Base-by-base conservation (phyloP, 2,888 invertebrate species). In the Melinopterus prodromus region DNA sequence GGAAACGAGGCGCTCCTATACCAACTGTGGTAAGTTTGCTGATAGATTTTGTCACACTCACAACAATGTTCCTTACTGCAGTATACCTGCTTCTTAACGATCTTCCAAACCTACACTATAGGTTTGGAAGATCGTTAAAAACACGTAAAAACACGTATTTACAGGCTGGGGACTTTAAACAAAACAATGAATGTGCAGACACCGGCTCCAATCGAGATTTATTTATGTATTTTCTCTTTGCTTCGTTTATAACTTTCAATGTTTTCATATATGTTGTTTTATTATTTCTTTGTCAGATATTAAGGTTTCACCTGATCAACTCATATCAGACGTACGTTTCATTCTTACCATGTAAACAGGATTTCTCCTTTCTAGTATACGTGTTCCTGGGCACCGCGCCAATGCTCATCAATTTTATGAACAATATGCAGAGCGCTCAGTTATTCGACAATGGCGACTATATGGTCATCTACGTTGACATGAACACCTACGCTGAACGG, bases 401-500 rank as follows among this genome's bases (percentile, higher is more conserved):
- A 80, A 95, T 96, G 4, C 92, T 99, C 78, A 94, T 97, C 82
- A 97, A 97, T 85, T 94, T 99, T 91, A 97, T 98, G 95, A 93
- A 93, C 69, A 94, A 95, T 26, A 97, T 99, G 97, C 96, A 98
- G 87, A 94, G 95, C 53, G 92, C 95, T 71, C 95, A 97, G 83
- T 90, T 98, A 80, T 95, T 98, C 87, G 95, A 95, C 79, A 94
- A 96, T 83, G 98, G 98, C 35, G 97, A 98, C 88, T 99, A 99
- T 89, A 95, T 98, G 92, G 96, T 99, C 81, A 97, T 99, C 87
- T 96, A 96, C 89, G 96, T 98, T 16, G 98, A 98, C 88, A 96
- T 95, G 93, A 94, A 95, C 92, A 95, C 95, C n/a, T 96, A 96
- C 88, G 93, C 95, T 16, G 91, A 92, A 83, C 91, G 91, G 88